phyloP scores from a whole-genome alignment of 2,888 invertebrate species.

The Abrostola triplasia region DNA sequence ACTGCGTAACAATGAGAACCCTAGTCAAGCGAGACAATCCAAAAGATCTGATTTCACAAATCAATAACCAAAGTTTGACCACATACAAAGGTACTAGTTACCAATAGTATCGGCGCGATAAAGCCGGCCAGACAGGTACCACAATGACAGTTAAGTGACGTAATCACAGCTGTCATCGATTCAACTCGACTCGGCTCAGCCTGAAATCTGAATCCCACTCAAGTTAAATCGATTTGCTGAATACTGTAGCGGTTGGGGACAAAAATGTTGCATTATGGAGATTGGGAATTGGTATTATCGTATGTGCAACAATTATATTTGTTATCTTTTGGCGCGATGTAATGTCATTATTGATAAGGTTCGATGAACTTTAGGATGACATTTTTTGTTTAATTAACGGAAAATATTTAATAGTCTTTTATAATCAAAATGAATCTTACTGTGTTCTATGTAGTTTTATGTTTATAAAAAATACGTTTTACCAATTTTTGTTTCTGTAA shows the following conservation, averaged over 20 bases:
- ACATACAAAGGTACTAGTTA: conserved; percentile 20
- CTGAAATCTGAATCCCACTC: conserved; percentile 52
- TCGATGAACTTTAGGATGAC: no score
- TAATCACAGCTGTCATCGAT: conserved; percentile 56
- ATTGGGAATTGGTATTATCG: conserved; percentile 6
- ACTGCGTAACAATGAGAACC: not conserved
- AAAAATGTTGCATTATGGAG: conserved; percentile 28
- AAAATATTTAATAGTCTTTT: no score
- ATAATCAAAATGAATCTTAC: no score
- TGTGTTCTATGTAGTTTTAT: no score
- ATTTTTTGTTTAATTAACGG: no score
- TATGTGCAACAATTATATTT: not conserved
- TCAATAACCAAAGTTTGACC: conserved; percentile 20
- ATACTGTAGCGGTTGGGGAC: conserved; percentile 19
- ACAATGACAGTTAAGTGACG: conserved; percentile 55
- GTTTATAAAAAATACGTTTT: no score
- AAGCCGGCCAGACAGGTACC: conserved; percentile 36
- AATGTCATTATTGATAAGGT: not conserved
- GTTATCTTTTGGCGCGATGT: not conserved
- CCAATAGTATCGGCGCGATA: conserved; percentile 40
- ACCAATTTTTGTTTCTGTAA: no score
- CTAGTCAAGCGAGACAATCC: not conserved
- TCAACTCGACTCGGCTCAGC: conserved; percentile 30
- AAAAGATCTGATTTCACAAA: conserved; percentile 2
- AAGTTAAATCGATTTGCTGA: conserved; percentile 48